A percentile compares a stretch with the other conserved stretches of the same genome.
Conservation (phyloP, 2,113 vertebrate species). For the Zosterops japonicus region DNA sequence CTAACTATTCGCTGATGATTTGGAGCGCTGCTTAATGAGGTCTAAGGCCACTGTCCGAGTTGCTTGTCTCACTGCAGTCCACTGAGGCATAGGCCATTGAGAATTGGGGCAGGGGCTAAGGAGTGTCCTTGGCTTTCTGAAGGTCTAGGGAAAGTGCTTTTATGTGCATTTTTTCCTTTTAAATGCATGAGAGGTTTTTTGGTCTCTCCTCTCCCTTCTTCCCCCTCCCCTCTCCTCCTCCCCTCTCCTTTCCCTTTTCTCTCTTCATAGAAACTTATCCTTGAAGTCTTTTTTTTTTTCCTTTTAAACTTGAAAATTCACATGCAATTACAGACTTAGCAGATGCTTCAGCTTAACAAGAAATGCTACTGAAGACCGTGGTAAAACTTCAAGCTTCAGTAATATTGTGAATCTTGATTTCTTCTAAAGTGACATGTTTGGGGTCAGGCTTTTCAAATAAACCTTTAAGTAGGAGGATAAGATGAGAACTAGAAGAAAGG, state of each 20-base stretch:
- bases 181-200: not conserved
- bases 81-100: not conserved
- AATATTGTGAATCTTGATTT: not conserved
- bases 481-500: not conserved
- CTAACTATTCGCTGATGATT: not conserved
- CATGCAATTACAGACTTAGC: not conserved
- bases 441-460: not conserved
- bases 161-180: not conserved
- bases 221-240: not conserved
- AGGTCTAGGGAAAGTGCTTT: not conserved
- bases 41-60: not conserved
- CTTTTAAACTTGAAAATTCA: not conserved
- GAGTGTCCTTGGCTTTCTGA: not conserved
- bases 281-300: not conserved
- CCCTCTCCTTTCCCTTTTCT: not conserved
- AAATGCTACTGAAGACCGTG: not conserved
- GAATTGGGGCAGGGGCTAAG: not conserved
- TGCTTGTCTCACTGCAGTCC: not conserved
- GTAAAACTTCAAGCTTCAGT: not conserved
- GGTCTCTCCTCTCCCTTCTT: too few relatives aligned
- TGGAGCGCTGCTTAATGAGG: not conserved
- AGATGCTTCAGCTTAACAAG: not conserved
- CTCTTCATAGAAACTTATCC: not conserved
- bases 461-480: not conserved
- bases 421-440: not conserved